Evolutionary conservation across 2,113 vertebrate genomes (phyloP).

Genomic region (Grammomys dolichurus): DNA sequence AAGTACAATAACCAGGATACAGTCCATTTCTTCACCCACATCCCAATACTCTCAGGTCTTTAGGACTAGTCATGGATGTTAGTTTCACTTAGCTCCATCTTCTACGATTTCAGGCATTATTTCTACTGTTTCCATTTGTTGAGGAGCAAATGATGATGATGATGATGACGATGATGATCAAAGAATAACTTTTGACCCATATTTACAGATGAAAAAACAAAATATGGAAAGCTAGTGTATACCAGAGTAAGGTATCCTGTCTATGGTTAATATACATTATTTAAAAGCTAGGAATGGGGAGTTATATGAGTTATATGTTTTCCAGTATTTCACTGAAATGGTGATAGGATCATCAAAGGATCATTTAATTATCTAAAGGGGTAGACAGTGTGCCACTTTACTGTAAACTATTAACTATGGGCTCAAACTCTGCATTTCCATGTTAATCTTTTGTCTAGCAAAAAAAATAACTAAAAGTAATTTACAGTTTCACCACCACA

Average conservation of each 20-base stretch:
- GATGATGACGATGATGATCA: neutral
- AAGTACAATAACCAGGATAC: neutral
- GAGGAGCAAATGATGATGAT: neutral
- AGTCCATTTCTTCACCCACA: conserved; percentile 16
- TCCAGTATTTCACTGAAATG: neutral
- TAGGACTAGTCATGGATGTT: neutral
- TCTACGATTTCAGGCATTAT: neutral
- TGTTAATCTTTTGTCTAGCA: conserved; percentile 55
- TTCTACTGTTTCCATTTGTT: neutral
- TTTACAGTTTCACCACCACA: conserved; percentile 36
- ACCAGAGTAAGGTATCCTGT: neutral
- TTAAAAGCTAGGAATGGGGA: conserved; percentile 20
- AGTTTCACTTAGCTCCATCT: conserved; percentile 19
- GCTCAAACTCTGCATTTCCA: neutral
- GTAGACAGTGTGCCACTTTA: neutral
- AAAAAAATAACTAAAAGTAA: conserved; percentile 34
- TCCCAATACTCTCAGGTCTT: neutral
- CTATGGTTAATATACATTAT: conserved; percentile 4
- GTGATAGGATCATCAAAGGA: conserved; percentile 15
- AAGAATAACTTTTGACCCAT: neutral
- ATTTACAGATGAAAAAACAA: conserved; percentile 58
- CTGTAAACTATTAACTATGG: conserved; percentile 46
- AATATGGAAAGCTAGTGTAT: conserved; percentile 32
- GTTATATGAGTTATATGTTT: neutral
- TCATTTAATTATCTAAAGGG: conserved; percentile 43